These are phyloP conservation scores for Dicrostonyx torquatus DNA, from an alignment of 2,797 vertebrate genomes.

Conservation along the genomic window DNA sequence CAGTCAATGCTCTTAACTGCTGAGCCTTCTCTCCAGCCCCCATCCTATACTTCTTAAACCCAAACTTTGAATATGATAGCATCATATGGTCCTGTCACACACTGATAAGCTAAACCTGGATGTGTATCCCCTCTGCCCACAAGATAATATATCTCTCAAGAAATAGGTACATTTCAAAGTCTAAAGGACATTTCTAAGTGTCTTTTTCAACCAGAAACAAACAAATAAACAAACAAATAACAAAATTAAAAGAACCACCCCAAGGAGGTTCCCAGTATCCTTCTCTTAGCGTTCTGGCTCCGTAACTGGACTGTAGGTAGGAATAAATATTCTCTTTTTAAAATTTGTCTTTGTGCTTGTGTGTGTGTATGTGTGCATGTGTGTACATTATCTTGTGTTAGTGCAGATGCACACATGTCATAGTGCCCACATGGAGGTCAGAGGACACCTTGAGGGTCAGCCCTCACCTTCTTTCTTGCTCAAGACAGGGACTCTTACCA, in stretches of 20 bases:
- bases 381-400: background rate
- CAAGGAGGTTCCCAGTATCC: background rate
- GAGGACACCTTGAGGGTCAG: background rate
- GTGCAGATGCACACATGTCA: background rate
- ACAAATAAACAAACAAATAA: background rate
- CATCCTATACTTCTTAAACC: background rate
- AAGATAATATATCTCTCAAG: background rate
- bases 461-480: background rate
- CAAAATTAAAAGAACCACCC: background rate
- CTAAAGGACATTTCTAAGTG: background rate
- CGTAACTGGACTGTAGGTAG: background rate
- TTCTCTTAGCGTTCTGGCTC: background rate
- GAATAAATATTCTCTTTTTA: background rate
- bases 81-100: background rate
- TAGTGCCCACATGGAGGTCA: background rate
- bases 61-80: background rate
- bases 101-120: background rate
- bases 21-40: no score
- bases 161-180: background rate
- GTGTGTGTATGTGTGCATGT: fast-evolving
- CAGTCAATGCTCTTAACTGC: no score
- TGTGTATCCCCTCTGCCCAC: background rate
- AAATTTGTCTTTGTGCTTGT: background rate
- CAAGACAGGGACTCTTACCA: background rate
- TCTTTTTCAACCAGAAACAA: background rate